Conservation (phyloP, 2,113 vertebrate species). For the Petrocephalus zakoni region DNA sequence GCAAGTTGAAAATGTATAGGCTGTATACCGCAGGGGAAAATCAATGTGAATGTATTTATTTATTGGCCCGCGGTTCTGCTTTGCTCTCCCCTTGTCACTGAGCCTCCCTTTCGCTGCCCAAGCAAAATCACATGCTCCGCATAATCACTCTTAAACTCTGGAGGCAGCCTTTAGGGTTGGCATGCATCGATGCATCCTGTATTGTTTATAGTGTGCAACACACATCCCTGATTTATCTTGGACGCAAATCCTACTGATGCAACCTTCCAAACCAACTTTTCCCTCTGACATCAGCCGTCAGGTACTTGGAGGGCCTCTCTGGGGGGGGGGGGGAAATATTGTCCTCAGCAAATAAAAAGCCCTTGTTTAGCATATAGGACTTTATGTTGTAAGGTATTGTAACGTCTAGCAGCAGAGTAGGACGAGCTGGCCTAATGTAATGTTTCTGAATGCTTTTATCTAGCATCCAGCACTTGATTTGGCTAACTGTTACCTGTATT, state of each 20-base stretch:
- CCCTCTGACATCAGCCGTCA: not conserved
- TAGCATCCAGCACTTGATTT: not conserved
- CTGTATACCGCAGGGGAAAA: not conserved
- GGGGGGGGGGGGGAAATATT: not conserved
- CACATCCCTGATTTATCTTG: not conserved
- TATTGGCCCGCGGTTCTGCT: constrained; percentile 22
- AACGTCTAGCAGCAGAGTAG: not conserved
- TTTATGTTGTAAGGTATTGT: not conserved
- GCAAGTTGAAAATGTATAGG: constrained; percentile 7
- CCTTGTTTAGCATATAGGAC: not conserved
- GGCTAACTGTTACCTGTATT: not conserved
- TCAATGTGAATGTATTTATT: constrained; percentile 19
- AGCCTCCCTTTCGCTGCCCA: constrained; percentile 18
- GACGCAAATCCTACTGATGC: not conserved
- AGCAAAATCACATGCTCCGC: constrained; percentile 11
- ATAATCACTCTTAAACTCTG: constrained; percentile 12
- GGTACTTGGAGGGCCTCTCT: not conserved
- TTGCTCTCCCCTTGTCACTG: constrained; percentile 22
- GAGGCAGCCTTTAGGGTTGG: not conserved
- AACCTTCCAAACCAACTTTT: not conserved
- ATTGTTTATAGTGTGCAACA: not conserved
- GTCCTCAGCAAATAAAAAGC: not conserved
- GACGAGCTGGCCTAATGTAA: not conserved
- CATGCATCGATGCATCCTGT: not conserved
- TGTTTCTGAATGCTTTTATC: not conserved